Conservation (phyloP, 2,113 vertebrate species). For the Dasypus novemcinctus region DNA sequence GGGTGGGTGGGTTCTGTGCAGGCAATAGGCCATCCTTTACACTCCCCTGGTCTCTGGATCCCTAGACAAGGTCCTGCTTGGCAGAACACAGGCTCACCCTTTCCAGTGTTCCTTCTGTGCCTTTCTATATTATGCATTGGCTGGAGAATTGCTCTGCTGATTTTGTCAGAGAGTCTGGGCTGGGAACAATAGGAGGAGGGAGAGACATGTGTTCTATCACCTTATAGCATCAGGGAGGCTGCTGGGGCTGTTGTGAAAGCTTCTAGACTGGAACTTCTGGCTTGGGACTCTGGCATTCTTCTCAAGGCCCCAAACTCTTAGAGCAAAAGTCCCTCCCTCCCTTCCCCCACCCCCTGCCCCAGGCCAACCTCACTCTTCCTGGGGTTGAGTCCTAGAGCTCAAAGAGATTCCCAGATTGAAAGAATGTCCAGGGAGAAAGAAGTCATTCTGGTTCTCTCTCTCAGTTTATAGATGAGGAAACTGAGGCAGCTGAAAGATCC, state of each 20-base stretch:
- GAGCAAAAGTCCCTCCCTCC: not conserved
- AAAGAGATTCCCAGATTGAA: not conserved
- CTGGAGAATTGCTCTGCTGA: not conserved
- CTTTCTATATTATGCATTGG: not conserved
- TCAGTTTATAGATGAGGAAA: slow-evolving; percentile 1
- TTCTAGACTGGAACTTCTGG: not conserved
- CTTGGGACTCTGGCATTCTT: slow-evolving; percentile 8
- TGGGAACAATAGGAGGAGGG: not conserved
- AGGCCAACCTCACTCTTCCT: not conserved
- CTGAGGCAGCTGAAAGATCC: not conserved
- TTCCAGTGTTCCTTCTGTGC: not conserved
- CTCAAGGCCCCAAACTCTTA: not conserved
- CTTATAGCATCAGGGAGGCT: not conserved
- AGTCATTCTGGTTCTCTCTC: not conserved
- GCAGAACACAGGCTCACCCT: not conserved
- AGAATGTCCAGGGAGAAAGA: not conserved
- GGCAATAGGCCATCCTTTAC: not conserved
- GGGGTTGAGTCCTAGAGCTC: not conserved
- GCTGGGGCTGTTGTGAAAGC: not conserved
- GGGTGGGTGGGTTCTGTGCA: not conserved
- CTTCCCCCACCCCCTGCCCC: not conserved
- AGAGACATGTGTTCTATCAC: not conserved
- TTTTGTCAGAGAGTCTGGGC: not conserved
- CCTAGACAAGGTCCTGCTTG: not conserved
- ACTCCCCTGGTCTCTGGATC: not conserved